These are phyloP conservation scores for Drosophila kambysellisi DNA, from an alignment of 2,888 invertebrate species.

Conservation along the genomic window DNA sequence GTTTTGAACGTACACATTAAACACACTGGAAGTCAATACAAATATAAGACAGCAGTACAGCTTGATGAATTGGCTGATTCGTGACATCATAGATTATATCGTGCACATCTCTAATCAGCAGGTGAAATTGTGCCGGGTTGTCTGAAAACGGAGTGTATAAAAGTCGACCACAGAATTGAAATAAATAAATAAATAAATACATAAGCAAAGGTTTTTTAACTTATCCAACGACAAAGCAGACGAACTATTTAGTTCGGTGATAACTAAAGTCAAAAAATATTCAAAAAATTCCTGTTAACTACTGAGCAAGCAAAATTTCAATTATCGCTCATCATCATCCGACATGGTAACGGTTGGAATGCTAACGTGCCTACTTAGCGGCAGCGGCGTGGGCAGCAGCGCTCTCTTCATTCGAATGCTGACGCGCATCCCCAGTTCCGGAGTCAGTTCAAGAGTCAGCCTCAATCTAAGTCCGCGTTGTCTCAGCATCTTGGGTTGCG, in stretches of 20 bases:
- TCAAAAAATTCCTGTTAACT: constrained; percentile 21
- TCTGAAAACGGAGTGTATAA: constrained; percentile 45
- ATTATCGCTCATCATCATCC: constrained; percentile 8
- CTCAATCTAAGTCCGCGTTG: constrained; percentile 37
- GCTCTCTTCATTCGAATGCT: constrained; percentile 32
- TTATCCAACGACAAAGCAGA: constrained; percentile 16
- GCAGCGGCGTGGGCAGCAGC: constrained; percentile 15
- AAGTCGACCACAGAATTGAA: constrained; percentile 22
- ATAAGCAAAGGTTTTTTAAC: constrained; percentile 16
- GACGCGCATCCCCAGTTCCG: constrained; percentile 14
- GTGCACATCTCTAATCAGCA: constrained; percentile 49
- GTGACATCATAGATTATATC: constrained; percentile 16
- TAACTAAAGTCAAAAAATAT: constrained; percentile 22
- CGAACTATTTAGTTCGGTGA: constrained; percentile 32
- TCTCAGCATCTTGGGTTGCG: constrained; percentile 34
- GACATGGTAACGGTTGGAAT: constrained; percentile 52
- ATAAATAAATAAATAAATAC: constrained; percentile 13
- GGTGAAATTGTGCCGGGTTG: constrained; percentile 58
- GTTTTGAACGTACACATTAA: neutral
- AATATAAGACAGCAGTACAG: neutral
- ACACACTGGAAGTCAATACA: neutral
- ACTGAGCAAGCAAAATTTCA: constrained; percentile 6
- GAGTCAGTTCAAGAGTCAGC: constrained; percentile 14
- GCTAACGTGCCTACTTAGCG: constrained; percentile 37
- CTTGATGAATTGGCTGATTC: neutral